Conservation (phyloP, 2,888 invertebrate genomes). For the Petrolisthes manimaculis region DNA sequence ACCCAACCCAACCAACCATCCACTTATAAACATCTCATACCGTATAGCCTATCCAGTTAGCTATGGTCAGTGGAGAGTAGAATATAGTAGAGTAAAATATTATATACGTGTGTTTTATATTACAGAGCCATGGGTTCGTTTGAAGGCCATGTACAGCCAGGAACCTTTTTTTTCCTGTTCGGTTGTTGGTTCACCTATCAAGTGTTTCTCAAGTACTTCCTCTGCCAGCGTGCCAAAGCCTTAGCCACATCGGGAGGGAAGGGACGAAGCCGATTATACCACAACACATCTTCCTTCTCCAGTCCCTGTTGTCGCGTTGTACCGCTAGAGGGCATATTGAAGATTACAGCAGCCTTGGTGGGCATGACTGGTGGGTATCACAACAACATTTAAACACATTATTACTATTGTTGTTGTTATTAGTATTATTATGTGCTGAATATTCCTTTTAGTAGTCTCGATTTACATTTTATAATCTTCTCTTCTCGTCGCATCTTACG, state of each 20-base stretch:
- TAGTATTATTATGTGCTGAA: neutral
- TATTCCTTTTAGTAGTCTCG: no score
- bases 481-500: no score
- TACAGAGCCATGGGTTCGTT: slow-evolving; percentile 70
- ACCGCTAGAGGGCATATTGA: slow-evolving; percentile 55
- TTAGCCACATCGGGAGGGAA: slow-evolving; percentile 16
- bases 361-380: slow-evolving; percentile 54
- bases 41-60: no score
- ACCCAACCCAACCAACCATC: no score
- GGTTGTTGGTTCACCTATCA: slow-evolving; percentile 68
- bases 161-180: slow-evolving; percentile 69
- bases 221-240: slow-evolving; percentile 41
- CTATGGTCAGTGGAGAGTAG: no score
- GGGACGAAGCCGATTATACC: slow-evolving; percentile 17
- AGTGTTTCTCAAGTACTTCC: slow-evolving; percentile 67
- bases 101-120: no score
- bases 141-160: slow-evolving; percentile 72
- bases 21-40: no score
- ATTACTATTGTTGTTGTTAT: neutral
- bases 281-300: slow-evolving; percentile 38
- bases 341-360: slow-evolving; percentile 40
- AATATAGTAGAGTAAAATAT: no score
- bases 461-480: no score
- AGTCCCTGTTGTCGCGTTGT: slow-evolving; percentile 32
- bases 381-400: neutral